phyloP scores from a whole-genome alignment of 2,888 invertebrate species.

The Caenorhabditis afra region DNA sequence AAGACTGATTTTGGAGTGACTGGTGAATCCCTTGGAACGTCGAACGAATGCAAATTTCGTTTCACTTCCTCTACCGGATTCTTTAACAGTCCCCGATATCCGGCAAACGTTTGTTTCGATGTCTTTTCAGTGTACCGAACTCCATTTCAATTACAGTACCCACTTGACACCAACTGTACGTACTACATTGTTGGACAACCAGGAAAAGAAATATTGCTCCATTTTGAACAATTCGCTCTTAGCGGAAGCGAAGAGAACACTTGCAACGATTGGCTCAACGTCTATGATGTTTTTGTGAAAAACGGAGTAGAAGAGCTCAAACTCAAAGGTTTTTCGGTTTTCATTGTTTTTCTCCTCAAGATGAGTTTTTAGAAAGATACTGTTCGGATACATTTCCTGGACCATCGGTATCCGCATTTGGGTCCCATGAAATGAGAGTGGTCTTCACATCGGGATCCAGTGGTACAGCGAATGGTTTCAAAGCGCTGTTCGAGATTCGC shows the following conservation, averaged over 20 bases:
- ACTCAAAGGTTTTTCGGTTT: slow-evolving; percentile 33
- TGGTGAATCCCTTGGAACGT: slow-evolving; percentile 81
- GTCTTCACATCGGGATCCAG: slow-evolving; percentile 91
- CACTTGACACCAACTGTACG: slow-evolving; percentile 81
- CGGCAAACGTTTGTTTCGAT: slow-evolving; percentile 74
- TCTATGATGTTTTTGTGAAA: slow-evolving; percentile 76
- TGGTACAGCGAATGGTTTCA: slow-evolving; percentile 94
- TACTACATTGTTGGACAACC: slow-evolving; percentile 81
- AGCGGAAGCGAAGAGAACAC: slow-evolving; percentile 60
- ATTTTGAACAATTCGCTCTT: slow-evolving; percentile 79
- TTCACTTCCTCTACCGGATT: slow-evolving; percentile 80
- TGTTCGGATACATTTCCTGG: slow-evolving; percentile 94
- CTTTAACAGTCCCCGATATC: slow-evolving; percentile 82
- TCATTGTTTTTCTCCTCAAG: too few relatives aligned
- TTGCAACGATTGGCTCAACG: slow-evolving; percentile 78
- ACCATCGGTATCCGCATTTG: slow-evolving; percentile 92
- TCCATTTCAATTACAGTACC: slow-evolving; percentile 78
- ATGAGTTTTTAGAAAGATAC: slow-evolving; percentile 85
- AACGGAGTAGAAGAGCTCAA: slow-evolving; percentile 58
- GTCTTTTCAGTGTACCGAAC: background rate
- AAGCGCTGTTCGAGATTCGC: slow-evolving; percentile 94
- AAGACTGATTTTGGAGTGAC: slow-evolving; percentile 82
- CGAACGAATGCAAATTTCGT: slow-evolving; percentile 81
- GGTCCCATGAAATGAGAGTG: slow-evolving; percentile 90
- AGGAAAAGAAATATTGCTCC: slow-evolving; percentile 76